phyloP scores from a whole-genome alignment of 1,140 invertebrate genomes.

The Drosophila busckii region DNA sequence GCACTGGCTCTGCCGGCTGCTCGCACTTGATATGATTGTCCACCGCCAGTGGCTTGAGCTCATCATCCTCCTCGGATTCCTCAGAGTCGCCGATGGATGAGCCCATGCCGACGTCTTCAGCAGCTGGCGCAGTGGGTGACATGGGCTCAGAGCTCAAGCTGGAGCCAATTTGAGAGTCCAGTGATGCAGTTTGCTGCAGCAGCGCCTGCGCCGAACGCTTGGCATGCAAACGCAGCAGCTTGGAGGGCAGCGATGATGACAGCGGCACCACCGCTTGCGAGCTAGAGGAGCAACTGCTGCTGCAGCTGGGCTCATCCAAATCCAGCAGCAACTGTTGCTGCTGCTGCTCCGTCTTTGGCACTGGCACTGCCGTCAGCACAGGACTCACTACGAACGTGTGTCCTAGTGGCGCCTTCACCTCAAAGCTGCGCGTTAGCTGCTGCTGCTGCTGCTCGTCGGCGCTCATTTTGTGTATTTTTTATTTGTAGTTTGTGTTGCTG shows the following conservation, averaged over 20 bases:
- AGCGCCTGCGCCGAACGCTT: slow-evolving; percentile 64
- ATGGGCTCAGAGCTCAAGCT: slow-evolving; percentile 34
- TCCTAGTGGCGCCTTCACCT: slow-evolving; percentile 55
- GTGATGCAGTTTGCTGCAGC: slow-evolving; percentile 54
- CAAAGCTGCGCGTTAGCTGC: slow-evolving; percentile 21
- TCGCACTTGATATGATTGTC: slow-evolving; percentile 72
- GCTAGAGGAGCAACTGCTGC: slow-evolving; percentile 27
- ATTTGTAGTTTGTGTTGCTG: not conserved
- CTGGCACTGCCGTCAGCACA: slow-evolving; percentile 57
- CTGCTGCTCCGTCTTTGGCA: slow-evolving; percentile 30
- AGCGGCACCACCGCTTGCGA: slow-evolving; percentile 65
- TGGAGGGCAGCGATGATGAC: slow-evolving; percentile 67
- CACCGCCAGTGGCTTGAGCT: slow-evolving; percentile 71
- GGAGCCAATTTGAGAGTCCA: slow-evolving; percentile 70
- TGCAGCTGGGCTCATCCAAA: not conserved
- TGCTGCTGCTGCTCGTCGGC: slow-evolving; percentile 5
- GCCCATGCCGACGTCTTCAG: slow-evolving; percentile 72
- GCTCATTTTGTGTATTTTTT: slow-evolving; percentile 21
- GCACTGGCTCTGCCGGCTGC: slow-evolving; percentile 35
- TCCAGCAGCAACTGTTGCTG: not conserved
- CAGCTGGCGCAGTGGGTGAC: slow-evolving; percentile 51
- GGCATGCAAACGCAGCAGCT: slow-evolving; percentile 63
- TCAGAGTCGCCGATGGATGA: slow-evolving; percentile 72
- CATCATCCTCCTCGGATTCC: slow-evolving; percentile 75
- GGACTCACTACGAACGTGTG: slow-evolving; percentile 69